Evolutionary conservation across 1,140 invertebrate species (phyloP), one percentile per base, ranked within the genome.

Genomic region (Melitaea cinxia): DNA sequence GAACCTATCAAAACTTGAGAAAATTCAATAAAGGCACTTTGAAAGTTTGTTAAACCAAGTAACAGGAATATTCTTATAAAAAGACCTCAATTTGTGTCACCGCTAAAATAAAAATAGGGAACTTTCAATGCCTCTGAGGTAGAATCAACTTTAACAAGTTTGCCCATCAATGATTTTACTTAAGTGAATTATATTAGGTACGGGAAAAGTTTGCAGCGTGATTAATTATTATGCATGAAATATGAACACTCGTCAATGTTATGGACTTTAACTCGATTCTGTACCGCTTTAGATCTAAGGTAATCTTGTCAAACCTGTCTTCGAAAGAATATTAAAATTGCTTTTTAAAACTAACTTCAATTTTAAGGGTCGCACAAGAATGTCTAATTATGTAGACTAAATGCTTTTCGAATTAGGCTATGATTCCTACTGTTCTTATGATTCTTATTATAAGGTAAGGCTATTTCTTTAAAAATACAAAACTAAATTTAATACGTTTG

Each of bases 1-100:
- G 84, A 89, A 89, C 86, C 86, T 86, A 89, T 89, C 86, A 87
- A 89, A 89, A 89, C 80, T 87, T 86, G 79, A 83, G 83, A 86
- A 87, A 89, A 89, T 89, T 89, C 83, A 89, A 89, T 89, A 89
- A 89, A 78, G 83, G 73, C 82, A 89, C 83, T 89, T 83, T 71
- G 77, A 76, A 87, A 89, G 79, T 89, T 89, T 89, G 84, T 71
- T 85, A 84, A 85, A 82, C 79, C 77, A 82, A 85, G 84, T 83
- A 85, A 84, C 81, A 57, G 74, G 79, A 85, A 85, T 83, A 87
- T 87, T 85, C 75, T 82, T 77, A 82, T 83, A 82, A 82, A 83
- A 85, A 77, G 79, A 79, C 83, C 82, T 82, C 82, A 86, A 85
- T 83, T 82, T 85, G 80, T 85, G 82, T 84, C 79, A 75, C 75